Evolutionary conservation across 2,888 invertebrate genomes (phyloP), one percentile per base, ranked within the genome.

Genomic region (Sicus ferrugineus): DNA sequence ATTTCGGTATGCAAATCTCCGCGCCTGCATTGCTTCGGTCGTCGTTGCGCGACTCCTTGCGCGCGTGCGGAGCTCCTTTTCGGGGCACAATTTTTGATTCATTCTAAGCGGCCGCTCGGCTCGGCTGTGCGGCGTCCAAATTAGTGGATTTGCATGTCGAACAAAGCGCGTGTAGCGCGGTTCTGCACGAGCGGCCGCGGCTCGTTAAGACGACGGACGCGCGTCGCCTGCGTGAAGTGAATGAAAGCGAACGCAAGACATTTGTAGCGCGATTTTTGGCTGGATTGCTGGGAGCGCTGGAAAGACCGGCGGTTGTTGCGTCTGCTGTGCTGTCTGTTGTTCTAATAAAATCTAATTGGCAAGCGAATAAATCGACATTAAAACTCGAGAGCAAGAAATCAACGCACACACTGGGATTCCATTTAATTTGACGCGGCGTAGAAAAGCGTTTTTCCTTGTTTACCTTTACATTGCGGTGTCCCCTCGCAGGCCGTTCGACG

Each of bases 81-180:
- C 48, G 46, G 67, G 28, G 21, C 6, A 30, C 23, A 26, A 58
- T 21, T 67, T 67, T 67, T 59, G 58, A 16, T 38, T 42, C 38
- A 42, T 42, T 61, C 14, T 61, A 23, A 21, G 19, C 58, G 58
- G n/a, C 31, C 28, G 42, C 16, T 67, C 19, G n/a, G n/a, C n/a
- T n/a, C n/a, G n/a, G n/a, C 42, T 46, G n/a, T 48, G 48, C 64
- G 7, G 50, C 64, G 52, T 59, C 67, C 67, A 67, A 67, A 67
- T 67, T 67, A 67, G 67, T 31, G 59, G 19, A 67, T 67, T 67
- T 67, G 67, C 67, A 67, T 67, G 67, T 67, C 48, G 67, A 67
- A 59, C 66, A 66, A 66, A 56, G 56, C 54, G 34, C 19, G 3
- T 26, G 31, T 28, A n/a, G 21, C 30, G 26, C 23, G 46, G 14